These are phyloP conservation scores for Cephalopterus ornatus DNA, from an alignment of 2,113 vertebrate species.

Conservation along the genomic window DNA sequence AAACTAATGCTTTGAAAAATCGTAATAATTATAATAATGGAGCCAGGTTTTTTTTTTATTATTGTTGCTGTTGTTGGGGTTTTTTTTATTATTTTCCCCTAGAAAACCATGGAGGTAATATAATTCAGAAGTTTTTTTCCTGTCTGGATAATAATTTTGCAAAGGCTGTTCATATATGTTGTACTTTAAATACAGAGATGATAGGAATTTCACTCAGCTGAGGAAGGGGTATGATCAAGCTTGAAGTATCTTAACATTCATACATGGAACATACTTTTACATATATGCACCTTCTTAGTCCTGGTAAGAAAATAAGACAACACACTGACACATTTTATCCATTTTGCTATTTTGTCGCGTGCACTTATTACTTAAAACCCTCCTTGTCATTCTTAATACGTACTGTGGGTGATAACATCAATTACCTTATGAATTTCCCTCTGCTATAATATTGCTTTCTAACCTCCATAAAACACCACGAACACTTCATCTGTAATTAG, in stretches of 20 bases:
- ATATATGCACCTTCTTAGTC: not conserved
- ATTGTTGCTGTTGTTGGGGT: too few species aligned
- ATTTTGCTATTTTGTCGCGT: not conserved
- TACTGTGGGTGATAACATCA: not conserved
- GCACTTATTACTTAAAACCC: not conserved
- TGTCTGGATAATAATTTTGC: not conserved
- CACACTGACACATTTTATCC: not conserved
- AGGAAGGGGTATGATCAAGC: not conserved
- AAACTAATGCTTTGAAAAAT: not conserved
- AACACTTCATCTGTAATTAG: conserved; percentile 32
- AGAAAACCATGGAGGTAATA: not conserved
- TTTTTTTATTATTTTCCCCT: not conserved
- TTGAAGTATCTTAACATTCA: not conserved
- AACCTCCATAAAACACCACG: not conserved
- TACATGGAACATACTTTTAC: not conserved
- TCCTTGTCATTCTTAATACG: not conserved
- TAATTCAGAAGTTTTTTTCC: not conserved
- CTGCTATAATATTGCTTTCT: not conserved
- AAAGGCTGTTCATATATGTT: not conserved
- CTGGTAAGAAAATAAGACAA: not conserved
- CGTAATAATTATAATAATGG: not conserved
- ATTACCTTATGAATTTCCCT: not conserved
- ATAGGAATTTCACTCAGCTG: not conserved
- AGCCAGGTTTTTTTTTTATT: not conserved
- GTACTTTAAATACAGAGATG: not conserved